Evolutionary conservation across 2,888 invertebrate species (phyloP), one percentile per base, ranked within the genome.

Genomic region (Polyploca ridens): DNA sequence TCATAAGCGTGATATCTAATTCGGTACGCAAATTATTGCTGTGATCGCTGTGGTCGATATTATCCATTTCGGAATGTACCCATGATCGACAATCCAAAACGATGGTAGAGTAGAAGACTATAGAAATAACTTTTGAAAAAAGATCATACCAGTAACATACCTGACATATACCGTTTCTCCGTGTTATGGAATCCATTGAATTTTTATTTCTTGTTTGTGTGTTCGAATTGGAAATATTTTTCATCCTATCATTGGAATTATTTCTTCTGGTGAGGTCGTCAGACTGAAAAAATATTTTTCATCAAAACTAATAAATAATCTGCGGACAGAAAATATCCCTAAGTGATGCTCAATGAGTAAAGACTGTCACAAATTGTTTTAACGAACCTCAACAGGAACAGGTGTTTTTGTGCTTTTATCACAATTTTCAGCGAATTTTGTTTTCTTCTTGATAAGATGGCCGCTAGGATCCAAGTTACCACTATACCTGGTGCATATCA

Each of bases 401-500:
- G 27, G 33, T 63, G 62, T 64, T 62, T 59, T 64, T 69, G 33
- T 64, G 64, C 11, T 64, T 62, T 62, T 64, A 58, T 38, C 58
- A 63, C 78, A 77, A 4, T 74, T 76, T n/a, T 74, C 68, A 3
- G 64, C 66, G 2, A 62, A 27, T 0, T 68, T 64, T 6, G 64
- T 33, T 0, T 33, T 46, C 11, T 57, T 68, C 1, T 16, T 3
- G 13, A 71, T 46, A 1, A 68, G 33, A 5, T 70, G 14, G 0
- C 71, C 76, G 0, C 41, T 58, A 0, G 73, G 73, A 64, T 83
- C 63, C 7, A 83, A 64, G 4, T 76, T 76, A 0, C 84, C 82
- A 2, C 62, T 49, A 0, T 66, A 71, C 10, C 72, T 44, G 1
- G 85, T 75, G 46, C 87, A 87, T 38, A 87, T 78, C 87, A 87